Evolutionary conservation across 2,113 vertebrate species (phyloP).

Genomic region (Oryzias melastigma): DNA sequence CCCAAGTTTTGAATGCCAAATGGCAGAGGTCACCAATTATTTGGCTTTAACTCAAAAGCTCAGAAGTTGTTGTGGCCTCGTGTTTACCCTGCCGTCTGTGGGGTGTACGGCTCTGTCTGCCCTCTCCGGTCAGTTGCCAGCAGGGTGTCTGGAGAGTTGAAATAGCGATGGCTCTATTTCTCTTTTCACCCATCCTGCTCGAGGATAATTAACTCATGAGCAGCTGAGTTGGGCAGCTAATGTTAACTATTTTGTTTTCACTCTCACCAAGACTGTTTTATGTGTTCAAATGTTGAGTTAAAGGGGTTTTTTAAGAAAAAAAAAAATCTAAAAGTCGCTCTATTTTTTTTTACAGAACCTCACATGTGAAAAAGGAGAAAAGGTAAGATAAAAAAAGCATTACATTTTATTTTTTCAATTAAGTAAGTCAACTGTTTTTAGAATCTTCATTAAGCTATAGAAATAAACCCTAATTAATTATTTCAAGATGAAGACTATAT

Average conservation of each 20-base stretch:
- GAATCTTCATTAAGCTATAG: conserved; percentile 41
- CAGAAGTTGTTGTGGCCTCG: conserved; percentile 47
- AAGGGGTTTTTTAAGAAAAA: conserved; percentile 36
- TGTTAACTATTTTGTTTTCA: conserved; percentile 15
- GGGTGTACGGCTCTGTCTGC: conserved; percentile 54
- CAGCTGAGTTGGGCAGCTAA: conserved; percentile 12
- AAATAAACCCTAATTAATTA: conserved; percentile 46
- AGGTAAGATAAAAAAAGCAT: conserved; percentile 53
- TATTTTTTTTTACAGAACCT: conserved; percentile 52
- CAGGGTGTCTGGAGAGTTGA: conserved; percentile 52
- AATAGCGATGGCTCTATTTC: conserved; percentile 34
- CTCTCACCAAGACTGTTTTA: conserved; percentile 3
- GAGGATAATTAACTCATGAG: conserved; percentile 49
- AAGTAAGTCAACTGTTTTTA: conserved; percentile 50
- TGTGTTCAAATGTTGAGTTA: conserved; percentile 48
- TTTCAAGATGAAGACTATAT: conserved; percentile 16
- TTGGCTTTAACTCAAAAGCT: conserved; percentile 54
- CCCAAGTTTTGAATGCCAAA: conserved; percentile 63
- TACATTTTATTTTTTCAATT: no score
- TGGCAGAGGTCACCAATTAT: conserved; percentile 58
- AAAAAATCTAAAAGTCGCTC: conserved; percentile 8
- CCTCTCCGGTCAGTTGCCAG: conserved; percentile 46
- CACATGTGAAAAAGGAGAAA: conserved; percentile 69
- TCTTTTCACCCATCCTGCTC: conserved; percentile 34
- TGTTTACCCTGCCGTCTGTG: conserved; percentile 35